Evolutionary conservation across 2,797 vertebrate genomes (phyloP).

Genomic region (Cyclopterus lumpus): DNA sequence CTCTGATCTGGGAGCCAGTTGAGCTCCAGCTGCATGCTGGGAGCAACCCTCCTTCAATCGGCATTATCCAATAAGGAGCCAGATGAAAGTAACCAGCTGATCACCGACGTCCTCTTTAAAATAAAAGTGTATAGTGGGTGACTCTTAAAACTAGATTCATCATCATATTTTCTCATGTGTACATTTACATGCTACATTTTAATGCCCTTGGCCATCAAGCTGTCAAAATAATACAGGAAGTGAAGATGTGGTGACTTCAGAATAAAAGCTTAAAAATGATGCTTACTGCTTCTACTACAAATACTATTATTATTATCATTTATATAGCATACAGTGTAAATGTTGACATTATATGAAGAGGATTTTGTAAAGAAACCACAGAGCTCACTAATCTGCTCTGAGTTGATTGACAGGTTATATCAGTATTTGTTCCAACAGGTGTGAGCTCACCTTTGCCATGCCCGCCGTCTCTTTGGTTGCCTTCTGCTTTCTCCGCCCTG

Average conservation of each 20-base stretch:
- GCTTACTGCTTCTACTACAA: neutral
- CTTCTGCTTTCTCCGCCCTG: slow-evolving; percentile 94
- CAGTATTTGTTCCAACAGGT: neutral
- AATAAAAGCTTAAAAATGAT: neutral
- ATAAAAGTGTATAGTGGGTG: neutral
- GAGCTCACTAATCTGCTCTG: neutral
- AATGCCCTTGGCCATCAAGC: neutral
- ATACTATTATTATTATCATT: too few species aligned
- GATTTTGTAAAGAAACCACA: neutral
- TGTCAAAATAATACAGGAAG: neutral
- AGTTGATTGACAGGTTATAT: neutral
- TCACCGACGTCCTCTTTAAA: neutral
- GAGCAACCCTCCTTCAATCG: neutral
- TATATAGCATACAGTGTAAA: too few species aligned
- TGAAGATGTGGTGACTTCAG: neutral
- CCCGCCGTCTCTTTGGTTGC: slow-evolving; percentile 90
- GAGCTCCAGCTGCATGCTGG: neutral
- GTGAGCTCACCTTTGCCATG: slow-evolving; percentile 87
- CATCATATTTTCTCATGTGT: neutral
- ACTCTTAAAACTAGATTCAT: neutral
- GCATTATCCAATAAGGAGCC: neutral
- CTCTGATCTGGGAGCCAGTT: neutral
- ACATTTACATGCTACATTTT: neutral
- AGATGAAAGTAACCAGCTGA: neutral
- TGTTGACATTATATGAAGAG: neutral